These are phyloP conservation scores for Hyperoodon ampullatus DNA, from an alignment of 2,113 vertebrate genomes.

Conservation along the genomic window DNA sequence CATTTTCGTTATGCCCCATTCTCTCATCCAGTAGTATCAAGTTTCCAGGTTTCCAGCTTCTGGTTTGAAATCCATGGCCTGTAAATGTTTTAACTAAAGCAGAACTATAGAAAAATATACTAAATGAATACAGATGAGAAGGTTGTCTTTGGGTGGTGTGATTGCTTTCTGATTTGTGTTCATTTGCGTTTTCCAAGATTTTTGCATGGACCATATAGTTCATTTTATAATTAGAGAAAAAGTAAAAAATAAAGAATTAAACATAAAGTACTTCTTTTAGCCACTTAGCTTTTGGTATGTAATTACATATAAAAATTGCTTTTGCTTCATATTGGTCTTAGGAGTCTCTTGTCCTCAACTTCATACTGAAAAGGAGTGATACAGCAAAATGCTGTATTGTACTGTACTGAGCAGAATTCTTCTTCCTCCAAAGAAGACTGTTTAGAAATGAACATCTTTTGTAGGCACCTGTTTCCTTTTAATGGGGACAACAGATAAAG, in stretches of 20 bases:
- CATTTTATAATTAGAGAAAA: neutral
- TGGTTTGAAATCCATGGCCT: conserved; percentile 34
- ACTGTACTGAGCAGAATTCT: conserved; percentile 22
- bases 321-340: conserved; percentile 3
- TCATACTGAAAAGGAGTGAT: conserved; percentile 21
- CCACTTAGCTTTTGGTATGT: neutral
- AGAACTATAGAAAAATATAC: conserved; percentile 26
- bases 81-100: conserved; percentile 35
- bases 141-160: neutral
- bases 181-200: conserved; percentile 19
- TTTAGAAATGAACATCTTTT: conserved; percentile 60
- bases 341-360: conserved; percentile 13
- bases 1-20: neutral
- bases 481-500: conserved; percentile 58
- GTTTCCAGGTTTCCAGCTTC: neutral
- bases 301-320: neutral
- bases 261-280: conserved; percentile 34
- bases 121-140: neutral
- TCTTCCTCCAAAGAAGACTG: conserved; percentile 26
- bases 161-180: conserved; percentile 5
- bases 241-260: conserved; percentile 35
- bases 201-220: neutral
- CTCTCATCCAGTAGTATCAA: neutral
- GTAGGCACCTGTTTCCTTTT: conserved; percentile 62
- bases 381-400: neutral